These are phyloP conservation scores for Falco columbarius DNA, from an alignment of 2,797 vertebrate genomes.

Conservation along the genomic window DNA sequence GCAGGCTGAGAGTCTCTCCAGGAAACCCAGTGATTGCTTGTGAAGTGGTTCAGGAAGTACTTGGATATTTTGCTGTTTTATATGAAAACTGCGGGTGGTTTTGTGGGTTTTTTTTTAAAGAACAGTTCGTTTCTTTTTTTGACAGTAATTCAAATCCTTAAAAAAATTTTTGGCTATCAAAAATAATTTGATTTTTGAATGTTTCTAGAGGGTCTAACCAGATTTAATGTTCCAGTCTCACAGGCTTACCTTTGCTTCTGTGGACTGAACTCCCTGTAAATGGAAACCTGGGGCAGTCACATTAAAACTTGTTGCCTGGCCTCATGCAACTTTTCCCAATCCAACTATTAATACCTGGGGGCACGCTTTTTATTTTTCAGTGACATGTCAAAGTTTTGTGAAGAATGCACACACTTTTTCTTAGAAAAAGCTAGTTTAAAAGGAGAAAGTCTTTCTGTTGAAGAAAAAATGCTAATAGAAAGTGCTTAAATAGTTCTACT, in stretches of 20 bases:
- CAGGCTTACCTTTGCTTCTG: background rate
- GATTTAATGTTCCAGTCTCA: background rate
- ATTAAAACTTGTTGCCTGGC: background rate
- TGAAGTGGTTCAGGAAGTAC: background rate
- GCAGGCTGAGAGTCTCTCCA: background rate
- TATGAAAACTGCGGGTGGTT: fast-evolving
- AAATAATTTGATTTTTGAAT: background rate
- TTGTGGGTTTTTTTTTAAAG: background rate
- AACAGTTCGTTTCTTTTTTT: background rate
- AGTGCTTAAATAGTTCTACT: background rate
- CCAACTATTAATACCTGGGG: background rate
- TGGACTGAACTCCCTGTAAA: background rate
- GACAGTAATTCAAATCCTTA: background rate
- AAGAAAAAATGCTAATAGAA: background rate
- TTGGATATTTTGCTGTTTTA: background rate
- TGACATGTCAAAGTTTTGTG: background rate
- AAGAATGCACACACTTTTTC: background rate
- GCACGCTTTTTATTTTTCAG: background rate
- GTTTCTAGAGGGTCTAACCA: background rate
- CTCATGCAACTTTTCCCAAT: background rate
- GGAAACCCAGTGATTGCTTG: background rate
- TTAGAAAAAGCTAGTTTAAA: background rate
- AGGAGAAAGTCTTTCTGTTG: background rate
- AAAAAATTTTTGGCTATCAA: background rate
- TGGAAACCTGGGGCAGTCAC: background rate